Base-by-base conservation (phyloP, 2,797 vertebrate species). In the Phaenicophaeus curvirostris region DNA sequence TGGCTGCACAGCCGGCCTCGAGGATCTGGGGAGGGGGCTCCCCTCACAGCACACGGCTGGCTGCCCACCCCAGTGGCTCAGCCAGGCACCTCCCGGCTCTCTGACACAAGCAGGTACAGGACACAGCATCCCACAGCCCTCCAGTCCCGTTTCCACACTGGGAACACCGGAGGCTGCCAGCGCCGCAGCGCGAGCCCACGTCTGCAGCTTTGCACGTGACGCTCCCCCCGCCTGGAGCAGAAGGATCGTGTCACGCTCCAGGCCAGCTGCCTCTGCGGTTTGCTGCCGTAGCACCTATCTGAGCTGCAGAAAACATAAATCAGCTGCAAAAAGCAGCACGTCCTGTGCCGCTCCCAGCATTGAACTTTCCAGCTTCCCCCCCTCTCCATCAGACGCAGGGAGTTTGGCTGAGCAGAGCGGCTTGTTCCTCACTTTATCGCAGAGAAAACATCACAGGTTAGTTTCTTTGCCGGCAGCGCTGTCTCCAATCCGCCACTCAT, bases 131-230 rank as follows among this genome's bases (percentile, higher is more conserved):
- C 46, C 20, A 2, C 46, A 51, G 65, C 1, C 27, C 73, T 27
- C 15, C 2, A 16, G 31, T 12, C 25, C 41, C 1, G 27, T 55
- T 65, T 58, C 44, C 51, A 12, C 4, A 5, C 62, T 68, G 44
- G 77, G 6, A 67, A 25, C 20, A 9, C 19, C 24, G 21, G 48
- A 30, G 42, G 61, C 55, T 5, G 3, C 39, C 17, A 8, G 54
- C 9, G 23, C 21, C 6, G 2, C 33, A 28, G 59, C 17, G 1
- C 0, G 1, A 74, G 69, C 42, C 61, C 46, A 10, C 6, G 5
- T 24, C 51, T 44, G 48, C 62, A 39, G 44, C 5, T 0, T 6
- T 0, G 3, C 61, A 59, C 15, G 15, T 48, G 76, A 19, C 4
- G 21, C 53, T 39, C 50, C 48, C 13, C 30, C 33, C 3, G 1